Percentiles rank a stretch among this genome's conserved stretches.
Conservation (phyloP, 1,140 invertebrate species). For the Orchesella cincta region DNA sequence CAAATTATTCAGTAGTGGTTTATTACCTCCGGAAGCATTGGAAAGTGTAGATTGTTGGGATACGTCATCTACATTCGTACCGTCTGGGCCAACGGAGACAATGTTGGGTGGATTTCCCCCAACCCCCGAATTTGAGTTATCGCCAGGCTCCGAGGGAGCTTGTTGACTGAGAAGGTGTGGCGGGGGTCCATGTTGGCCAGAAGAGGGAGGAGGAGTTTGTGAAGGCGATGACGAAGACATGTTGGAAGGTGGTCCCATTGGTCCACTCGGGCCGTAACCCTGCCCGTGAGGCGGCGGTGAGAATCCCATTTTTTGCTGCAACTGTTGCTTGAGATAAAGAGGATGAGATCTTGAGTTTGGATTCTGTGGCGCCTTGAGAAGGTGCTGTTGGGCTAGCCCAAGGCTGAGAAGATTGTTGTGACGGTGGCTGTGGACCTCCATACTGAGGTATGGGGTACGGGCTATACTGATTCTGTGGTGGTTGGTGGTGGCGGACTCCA, state of each 20-base stretch:
- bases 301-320: conserved; percentile 66
- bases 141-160: conserved; percentile 53
- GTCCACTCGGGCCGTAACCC: conserved; percentile 57
- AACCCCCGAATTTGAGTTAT: conserved; percentile 6
- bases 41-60: conserved; percentile 88
- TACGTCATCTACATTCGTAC: conserved; percentile 80
- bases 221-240: conserved; percentile 53
- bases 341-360: conserved; percentile 51
- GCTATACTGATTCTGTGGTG: conserved; percentile 37
- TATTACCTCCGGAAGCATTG: conserved; percentile 81
- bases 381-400: conserved; percentile 50
- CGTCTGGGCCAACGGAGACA: conserved; percentile 79
- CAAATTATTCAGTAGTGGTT: too few species aligned
- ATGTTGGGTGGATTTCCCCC: conserved; percentile 55
- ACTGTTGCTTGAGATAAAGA: conserved; percentile 69
- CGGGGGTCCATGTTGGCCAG: conserved; percentile 64
- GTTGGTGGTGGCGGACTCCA: conserved; percentile 21
- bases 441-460: conserved; percentile 42
- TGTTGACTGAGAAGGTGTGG: conserved; percentile 53
- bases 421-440: conserved; percentile 39
- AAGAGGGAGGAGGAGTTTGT: conserved; percentile 61
- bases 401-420: conserved; percentile 39
- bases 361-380: conserved; percentile 32
- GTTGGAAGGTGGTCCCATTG: conserved; percentile 53
- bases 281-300: conserved; percentile 61